Percentiles rank a stretch among this genome's conserved stretches.
Conservation (phyloP, 2,888 invertebrate species). For the Andrena fulva region DNA sequence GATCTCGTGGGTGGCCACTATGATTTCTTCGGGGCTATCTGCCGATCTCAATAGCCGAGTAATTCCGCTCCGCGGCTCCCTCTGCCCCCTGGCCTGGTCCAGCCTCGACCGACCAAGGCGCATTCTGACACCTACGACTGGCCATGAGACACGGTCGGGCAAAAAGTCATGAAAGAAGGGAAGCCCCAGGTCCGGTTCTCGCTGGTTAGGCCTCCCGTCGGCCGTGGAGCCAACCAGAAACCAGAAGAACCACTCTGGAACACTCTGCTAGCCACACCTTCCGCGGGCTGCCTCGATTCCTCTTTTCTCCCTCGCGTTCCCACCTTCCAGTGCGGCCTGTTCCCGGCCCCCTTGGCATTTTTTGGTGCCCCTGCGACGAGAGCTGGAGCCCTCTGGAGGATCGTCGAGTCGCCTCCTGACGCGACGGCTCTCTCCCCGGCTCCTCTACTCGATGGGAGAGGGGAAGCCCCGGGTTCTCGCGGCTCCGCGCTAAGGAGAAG, state of each 20-base stretch:
- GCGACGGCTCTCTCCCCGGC: slow-evolving; percentile 8
- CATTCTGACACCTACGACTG: slow-evolving; percentile 81
- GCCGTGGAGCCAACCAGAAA: slow-evolving; percentile 82
- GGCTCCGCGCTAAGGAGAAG: neutral
- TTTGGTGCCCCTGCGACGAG: slow-evolving; percentile 69
- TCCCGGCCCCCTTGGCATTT: slow-evolving; percentile 66
- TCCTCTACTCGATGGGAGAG: slow-evolving; percentile 1
- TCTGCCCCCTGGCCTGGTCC: slow-evolving; percentile 48
- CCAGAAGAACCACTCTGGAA: slow-evolving; percentile 80
- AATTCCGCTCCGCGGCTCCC: slow-evolving; percentile 77
- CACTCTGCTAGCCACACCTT: slow-evolving; percentile 83
- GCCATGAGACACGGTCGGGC: slow-evolving; percentile 74
- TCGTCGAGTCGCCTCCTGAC: slow-evolving; percentile 38
- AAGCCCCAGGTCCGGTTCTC: slow-evolving; percentile 65
- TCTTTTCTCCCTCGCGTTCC: slow-evolving; percentile 70
- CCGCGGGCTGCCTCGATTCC: slow-evolving; percentile 76
- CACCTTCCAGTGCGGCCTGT: slow-evolving; percentile 47
- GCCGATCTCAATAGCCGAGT: slow-evolving; percentile 82
- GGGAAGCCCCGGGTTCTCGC: slow-evolving; percentile 7
- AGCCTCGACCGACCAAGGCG: slow-evolving; percentile 70
- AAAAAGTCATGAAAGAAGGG: slow-evolving; percentile 68
- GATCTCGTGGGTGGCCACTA: slow-evolving; percentile 82
- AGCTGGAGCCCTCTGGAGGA: slow-evolving; percentile 82
- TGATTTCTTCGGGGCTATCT: slow-evolving; percentile 82
- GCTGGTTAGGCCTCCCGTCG: slow-evolving; percentile 82